Evolutionary conservation across 2,113 vertebrate genomes (phyloP), one percentile per base, ranked within the genome.

Genomic region (Glaucomys volans): DNA sequence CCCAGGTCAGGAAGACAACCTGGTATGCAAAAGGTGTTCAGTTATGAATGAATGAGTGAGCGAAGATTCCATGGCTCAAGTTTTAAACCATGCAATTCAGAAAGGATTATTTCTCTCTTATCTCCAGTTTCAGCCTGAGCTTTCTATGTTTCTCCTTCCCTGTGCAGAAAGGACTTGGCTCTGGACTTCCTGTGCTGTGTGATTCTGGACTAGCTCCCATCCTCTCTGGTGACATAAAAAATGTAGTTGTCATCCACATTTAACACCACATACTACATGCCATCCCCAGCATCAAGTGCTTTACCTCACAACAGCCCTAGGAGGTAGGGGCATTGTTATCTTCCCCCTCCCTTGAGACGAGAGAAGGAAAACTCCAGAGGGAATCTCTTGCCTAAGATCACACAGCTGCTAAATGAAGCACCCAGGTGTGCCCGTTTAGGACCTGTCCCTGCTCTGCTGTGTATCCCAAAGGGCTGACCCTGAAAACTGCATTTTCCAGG

Each of bases 401-500:
- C 62, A 37, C 35, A 57, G 69, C 52, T 42, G 35, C 17, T 50
- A 40, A 75, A 75, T 28, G 52, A 86, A 40, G 37, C 85, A 71
- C 50, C 44, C 52, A 37, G 4, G 47, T 50, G 20, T 37, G 57
- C 42, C 64, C 80, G 74, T 74, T 84, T 44, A 37, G 5, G 37
- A 75, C 57, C 62, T 86, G 64, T 8, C 40, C 71, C 7, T 54
- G 30, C 11, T 77, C 76, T 37, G 28, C 64, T 77, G 1, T 17
- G 9, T 47, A 66, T 83, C 42, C 4, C 13, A 40, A 52, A 17
- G 26, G 12, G 17, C 64, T 47, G 4, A 18, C 28, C 42, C 30
- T 35, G 11, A 91, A 97, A 91, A 86, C 74, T 62, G 81, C 87
- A 91, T 74, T 86, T 82, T 62, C 76, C 87, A 96, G 94, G 11